Conservation (phyloP, 2,888 invertebrate genomes). For the Cataglyphis livida region DNA sequence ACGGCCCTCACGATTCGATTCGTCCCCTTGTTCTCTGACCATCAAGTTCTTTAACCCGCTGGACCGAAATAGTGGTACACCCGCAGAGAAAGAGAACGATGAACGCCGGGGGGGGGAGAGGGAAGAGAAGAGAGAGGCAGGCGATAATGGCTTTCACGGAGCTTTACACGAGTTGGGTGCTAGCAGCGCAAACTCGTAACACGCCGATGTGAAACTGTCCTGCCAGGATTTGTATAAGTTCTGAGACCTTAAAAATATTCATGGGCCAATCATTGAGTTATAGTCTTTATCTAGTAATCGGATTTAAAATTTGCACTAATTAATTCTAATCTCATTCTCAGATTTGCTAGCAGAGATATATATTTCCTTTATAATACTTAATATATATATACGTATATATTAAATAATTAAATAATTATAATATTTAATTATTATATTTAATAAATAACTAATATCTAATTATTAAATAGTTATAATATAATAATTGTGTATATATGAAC, state of each 20-base stretch:
- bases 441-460: too few species aligned
- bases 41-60: conserved; percentile 79
- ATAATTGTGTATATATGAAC: neutral
- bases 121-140: conserved; percentile 30
- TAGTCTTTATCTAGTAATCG: conserved; percentile 4
- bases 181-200: conserved; percentile 57
- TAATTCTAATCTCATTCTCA: neutral
- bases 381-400: neutral
- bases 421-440: too few species aligned
- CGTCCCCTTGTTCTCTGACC: conserved; percentile 79
- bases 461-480: too few species aligned
- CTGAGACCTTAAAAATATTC: conserved; percentile 9
- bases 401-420: too few species aligned
- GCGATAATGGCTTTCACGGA: conserved; percentile 69
- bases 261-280: neutral
- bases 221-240: conserved; percentile 52
- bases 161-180: conserved; percentile 63
- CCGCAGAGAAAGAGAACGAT: conserved; percentile 65
- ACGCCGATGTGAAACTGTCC: conserved; percentile 51
- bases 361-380: neutral
- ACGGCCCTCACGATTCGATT: conserved; percentile 77
- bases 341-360: neutral
- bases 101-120: conserved; percentile 37
- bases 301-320: neutral
- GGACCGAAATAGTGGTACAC: conserved; percentile 68